phyloP scores from a whole-genome alignment of 2,113 vertebrate genomes.

The Malurus elegans region DNA sequence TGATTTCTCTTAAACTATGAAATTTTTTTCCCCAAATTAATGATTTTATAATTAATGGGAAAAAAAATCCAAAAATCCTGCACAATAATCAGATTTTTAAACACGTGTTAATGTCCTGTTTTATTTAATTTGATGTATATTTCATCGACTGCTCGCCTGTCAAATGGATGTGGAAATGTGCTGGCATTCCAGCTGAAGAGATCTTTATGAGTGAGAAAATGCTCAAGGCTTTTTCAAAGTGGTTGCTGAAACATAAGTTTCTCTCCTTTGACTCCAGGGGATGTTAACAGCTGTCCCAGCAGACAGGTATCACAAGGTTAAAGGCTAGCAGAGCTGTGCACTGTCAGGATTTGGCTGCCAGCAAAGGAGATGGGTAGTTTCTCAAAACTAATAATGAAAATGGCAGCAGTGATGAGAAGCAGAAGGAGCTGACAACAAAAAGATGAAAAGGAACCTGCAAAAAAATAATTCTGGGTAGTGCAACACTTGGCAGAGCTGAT shows the following conservation, averaged over 20 bases:
- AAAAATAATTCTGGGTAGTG: slow-evolving; percentile 51
- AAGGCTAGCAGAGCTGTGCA: slow-evolving; percentile 19
- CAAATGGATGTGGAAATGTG: slow-evolving; percentile 72
- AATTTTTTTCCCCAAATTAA: neutral
- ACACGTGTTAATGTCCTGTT: slow-evolving; percentile 72
- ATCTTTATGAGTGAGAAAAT: slow-evolving; percentile 73
- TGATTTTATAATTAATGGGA: slow-evolving; percentile 53
- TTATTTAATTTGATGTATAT: slow-evolving; percentile 77
- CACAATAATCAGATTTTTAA: slow-evolving; percentile 67
- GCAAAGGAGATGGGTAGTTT: neutral
- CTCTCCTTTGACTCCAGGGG: slow-evolving; percentile 67
- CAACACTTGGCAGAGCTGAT: slow-evolving; percentile 52
- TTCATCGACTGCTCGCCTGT: slow-evolving; percentile 72
- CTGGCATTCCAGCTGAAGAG: slow-evolving; percentile 73
- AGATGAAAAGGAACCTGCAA: slow-evolving; percentile 14
- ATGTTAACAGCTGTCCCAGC: slow-evolving; percentile 67
- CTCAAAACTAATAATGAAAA: slow-evolving; percentile 48
- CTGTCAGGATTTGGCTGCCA: slow-evolving; percentile 41
- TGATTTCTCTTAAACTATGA: slow-evolving; percentile 47
- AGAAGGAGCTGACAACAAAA: slow-evolving; percentile 35
- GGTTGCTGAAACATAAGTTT: slow-evolving; percentile 67
- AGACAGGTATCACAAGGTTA: slow-evolving; percentile 66
- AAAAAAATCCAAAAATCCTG: neutral
- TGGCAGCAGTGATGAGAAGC: slow-evolving; percentile 25
- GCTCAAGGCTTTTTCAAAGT: slow-evolving; percentile 74